Evolutionary conservation across 2,797 vertebrate genomes (phyloP).

Genomic region (Tenualosa ilisha): DNA sequence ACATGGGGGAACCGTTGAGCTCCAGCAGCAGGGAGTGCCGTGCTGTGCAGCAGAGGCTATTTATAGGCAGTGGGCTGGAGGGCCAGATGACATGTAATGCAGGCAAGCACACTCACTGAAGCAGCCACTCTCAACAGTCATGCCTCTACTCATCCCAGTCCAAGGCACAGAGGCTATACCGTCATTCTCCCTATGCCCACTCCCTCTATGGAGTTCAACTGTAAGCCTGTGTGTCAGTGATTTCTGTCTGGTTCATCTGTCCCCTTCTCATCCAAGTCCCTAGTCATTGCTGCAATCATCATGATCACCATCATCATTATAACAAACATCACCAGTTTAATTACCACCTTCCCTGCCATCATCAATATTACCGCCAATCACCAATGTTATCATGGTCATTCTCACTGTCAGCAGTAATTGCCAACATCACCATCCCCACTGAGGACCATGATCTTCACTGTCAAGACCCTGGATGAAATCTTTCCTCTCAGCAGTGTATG

Average conservation of each 20-base stretch:
- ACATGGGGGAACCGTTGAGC: constrained; percentile 5
- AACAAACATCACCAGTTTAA: not conserved
- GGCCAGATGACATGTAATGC: constrained; percentile 17
- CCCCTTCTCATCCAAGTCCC: not conserved
- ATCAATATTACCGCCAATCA: not conserved
- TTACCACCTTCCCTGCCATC: not conserved
- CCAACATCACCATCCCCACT: not conserved
- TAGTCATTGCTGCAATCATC: not conserved
- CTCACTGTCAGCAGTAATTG: not conserved
- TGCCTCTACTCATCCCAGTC: not conserved
- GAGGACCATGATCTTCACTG: not conserved
- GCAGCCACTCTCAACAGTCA: constrained; percentile 13
- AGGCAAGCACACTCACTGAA: not conserved
- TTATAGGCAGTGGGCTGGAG: constrained; percentile 7
- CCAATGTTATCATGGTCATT: not conserved
- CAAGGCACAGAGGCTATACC: not conserved
- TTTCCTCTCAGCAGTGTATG: not conserved
- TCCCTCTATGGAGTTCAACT: not conserved
- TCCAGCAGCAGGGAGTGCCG: constrained; percentile 2
- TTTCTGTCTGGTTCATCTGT: not conserved
- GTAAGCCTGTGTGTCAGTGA: not conserved
- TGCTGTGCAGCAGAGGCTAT: not conserved
- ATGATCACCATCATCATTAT: not conserved
- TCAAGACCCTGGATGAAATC: not conserved
- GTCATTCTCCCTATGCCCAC: not conserved